Evolutionary conservation across 2,888 invertebrate genomes (phyloP).

Genomic region (Mythimna albipuncta): DNA sequence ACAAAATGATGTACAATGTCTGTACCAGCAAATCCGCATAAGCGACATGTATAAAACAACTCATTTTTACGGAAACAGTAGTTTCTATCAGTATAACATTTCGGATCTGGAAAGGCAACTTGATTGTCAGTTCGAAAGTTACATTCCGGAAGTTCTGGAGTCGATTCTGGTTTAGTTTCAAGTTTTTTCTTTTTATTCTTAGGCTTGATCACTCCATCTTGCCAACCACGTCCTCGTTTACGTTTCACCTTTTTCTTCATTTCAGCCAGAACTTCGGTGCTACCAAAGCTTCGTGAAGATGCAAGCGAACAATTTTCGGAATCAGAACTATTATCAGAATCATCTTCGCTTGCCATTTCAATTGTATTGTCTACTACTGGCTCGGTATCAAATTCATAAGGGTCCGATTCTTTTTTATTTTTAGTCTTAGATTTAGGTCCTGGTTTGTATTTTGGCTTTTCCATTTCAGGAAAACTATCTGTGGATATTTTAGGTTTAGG

Average conservation of each 20-base stretch:
- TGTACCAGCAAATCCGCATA: conserved; percentile 91
- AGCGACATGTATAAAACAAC: conserved; percentile 88
- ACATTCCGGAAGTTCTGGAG: conserved; percentile 5
- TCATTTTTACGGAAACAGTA: conserved; percentile 84
- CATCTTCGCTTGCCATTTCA: conserved; percentile 71
- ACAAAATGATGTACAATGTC: conserved; percentile 93
- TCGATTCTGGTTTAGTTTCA: conserved; percentile 44
- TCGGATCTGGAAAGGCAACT: conserved; percentile 69
- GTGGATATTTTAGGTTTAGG: conserved; percentile 66
- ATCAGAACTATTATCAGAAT: conserved; percentile 70
- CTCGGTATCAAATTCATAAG: conserved; percentile 83
- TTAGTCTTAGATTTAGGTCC: conserved; percentile 82
- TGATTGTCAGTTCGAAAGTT: conserved; percentile 13
- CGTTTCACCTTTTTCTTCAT: conserved; percentile 79
- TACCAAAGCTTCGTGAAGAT: conserved; percentile 79
- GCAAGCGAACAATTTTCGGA: conserved; percentile 79
- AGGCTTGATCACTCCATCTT: conserved; percentile 82
- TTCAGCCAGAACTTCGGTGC: conserved; percentile 76
- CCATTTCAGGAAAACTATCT: conserved; percentile 46
- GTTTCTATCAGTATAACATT: conserved; percentile 82
- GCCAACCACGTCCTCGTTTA: conserved; percentile 79
- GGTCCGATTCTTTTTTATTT: conserved; percentile 73
- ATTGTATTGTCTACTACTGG: conserved; percentile 74
- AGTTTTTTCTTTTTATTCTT: conserved; percentile 81
- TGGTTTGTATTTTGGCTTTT: conserved; percentile 71